Evolutionary conservation across 2,113 vertebrate genomes (phyloP), one percentile per base, ranked within the genome.

Genomic region (Cottus gobio): DNA sequence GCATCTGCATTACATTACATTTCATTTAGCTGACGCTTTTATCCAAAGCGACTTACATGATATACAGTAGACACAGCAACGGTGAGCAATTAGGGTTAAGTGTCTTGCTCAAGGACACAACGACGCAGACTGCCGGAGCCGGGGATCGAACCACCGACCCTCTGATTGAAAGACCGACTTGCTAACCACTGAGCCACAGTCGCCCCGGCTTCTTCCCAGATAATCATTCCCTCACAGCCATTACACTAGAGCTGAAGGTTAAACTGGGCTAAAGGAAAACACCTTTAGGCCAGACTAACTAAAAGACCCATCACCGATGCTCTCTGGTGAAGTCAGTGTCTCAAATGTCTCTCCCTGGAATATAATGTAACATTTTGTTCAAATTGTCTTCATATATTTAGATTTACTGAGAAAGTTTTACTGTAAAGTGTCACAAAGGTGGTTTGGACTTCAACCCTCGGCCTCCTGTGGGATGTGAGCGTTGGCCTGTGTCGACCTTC

Each of bases 381-480:
- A 46, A 16, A 16, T 46, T 46, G 7, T 16, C 42, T 46, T 16
- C 42, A 46, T 46, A 46, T 46, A 44, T 44, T 44, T 44, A 3
- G 3, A 34, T 46, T 60, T 8, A 10, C 1, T 61, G 20, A 46
- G 15, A 6, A 37, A 52, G 24, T 3, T 28, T 1, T 28, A 20
- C 11, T 16, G 62, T 1, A 48, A 48, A 71, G 28, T 58, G 46
- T 36, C 11, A 11, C 11, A 60, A 30, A 60, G 20, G 36, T 20
- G 2, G 37, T 36, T n/a, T 46, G 24, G n/a, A n/a, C n/a, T n/a
- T n/a, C 4, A 26, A n/a, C 22, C 26, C 37, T 63, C 28, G 69
- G 54, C 54, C 34, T 72, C 71, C 36, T 71, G 66, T 68, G 56
- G 11, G 69, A 58, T 58, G 58, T 78, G 70, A 50, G 10, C 26